Percentiles rank a stretch among this genome's conserved stretches.
Conservation (phyloP, 2,797 vertebrate genomes). For the Sylvia borin region DNA sequence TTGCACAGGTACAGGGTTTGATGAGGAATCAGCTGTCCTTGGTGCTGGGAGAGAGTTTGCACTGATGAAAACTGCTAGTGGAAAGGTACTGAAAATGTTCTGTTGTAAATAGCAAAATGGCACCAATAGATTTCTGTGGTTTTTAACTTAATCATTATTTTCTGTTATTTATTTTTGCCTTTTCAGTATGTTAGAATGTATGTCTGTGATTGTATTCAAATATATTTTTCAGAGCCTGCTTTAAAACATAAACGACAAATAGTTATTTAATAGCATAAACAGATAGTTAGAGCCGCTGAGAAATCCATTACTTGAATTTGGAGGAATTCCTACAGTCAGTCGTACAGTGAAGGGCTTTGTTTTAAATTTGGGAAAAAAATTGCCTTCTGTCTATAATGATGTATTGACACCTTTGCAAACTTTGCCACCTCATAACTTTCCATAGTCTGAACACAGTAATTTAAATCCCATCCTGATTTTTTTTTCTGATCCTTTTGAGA, state of each 20-base stretch:
- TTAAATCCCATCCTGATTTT: not conserved
- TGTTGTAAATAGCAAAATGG: not conserved
- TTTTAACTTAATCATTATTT: not conserved
- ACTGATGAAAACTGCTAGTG: constrained; percentile 96
- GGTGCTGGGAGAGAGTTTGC: constrained; percentile 98
- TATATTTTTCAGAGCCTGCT: not conserved
- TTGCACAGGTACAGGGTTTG: constrained; percentile 92
- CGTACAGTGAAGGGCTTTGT: not conserved
- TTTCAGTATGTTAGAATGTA: not conserved
- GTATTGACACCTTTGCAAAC: not conserved
- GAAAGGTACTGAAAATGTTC: constrained; percentile 85
- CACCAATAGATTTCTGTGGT: not conserved
- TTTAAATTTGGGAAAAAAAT: not conserved
- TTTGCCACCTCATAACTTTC: not conserved
- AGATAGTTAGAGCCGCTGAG: not conserved
- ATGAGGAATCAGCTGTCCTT: constrained; percentile 95
- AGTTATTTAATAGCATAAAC: not conserved
- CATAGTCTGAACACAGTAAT: not conserved
- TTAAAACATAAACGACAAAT: not conserved
- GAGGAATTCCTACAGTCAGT: not conserved
- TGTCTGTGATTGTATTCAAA: not conserved
- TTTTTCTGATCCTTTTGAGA: not conserved
- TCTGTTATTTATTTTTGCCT: not conserved
- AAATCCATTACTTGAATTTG: not conserved
- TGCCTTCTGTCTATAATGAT: not conserved